phyloP scores from a whole-genome alignment of 2,888 invertebrate species.

The Lacanobia oleracea region DNA sequence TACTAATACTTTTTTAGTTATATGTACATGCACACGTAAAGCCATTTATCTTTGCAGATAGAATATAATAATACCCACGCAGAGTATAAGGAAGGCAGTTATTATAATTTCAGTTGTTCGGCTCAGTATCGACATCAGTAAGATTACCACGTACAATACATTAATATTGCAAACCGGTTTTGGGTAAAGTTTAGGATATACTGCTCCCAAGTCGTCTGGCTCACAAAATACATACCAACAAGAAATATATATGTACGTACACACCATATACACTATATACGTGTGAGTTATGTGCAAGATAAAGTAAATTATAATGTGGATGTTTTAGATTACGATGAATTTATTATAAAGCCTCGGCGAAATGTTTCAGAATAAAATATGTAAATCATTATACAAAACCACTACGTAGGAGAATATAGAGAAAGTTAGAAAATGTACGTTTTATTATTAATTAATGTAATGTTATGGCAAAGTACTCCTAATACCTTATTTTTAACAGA shows the following conservation, averaged over 20 bases:
- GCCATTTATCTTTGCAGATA: slow-evolving; percentile 55
- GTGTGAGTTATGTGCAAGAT: slow-evolving; percentile 61
- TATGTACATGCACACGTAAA: slow-evolving; percentile 24
- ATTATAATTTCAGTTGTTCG: slow-evolving; percentile 73
- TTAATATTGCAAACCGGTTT: slow-evolving; percentile 87
- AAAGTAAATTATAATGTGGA: slow-evolving; percentile 65
- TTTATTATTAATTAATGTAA: slow-evolving; percentile 20
- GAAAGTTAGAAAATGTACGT: slow-evolving; percentile 32
- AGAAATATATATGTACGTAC: slow-evolving; percentile 59
- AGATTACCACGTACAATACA: slow-evolving; percentile 85
- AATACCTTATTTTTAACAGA: too few relatives aligned
- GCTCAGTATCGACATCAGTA: slow-evolving; percentile 79
- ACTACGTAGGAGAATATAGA: slow-evolving; percentile 31
- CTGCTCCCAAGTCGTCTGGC: slow-evolving; percentile 80
- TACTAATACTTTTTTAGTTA: slow-evolving; percentile 52
- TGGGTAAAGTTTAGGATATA: slow-evolving; percentile 85
- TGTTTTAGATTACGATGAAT: slow-evolving; percentile 65
- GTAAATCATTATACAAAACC: slow-evolving; percentile 46
- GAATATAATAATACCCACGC: slow-evolving; percentile 53
- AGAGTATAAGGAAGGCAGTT: slow-evolving; percentile 64
- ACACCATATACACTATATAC: slow-evolving; percentile 45
- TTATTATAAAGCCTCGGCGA: slow-evolving; percentile 56
- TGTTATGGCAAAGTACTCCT: neutral
- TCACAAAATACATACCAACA: slow-evolving; percentile 70
- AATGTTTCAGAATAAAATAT: slow-evolving; percentile 58